Conservation (phyloP, 2,113 vertebrate genomes). For the Orientallactaga bullata region DNA sequence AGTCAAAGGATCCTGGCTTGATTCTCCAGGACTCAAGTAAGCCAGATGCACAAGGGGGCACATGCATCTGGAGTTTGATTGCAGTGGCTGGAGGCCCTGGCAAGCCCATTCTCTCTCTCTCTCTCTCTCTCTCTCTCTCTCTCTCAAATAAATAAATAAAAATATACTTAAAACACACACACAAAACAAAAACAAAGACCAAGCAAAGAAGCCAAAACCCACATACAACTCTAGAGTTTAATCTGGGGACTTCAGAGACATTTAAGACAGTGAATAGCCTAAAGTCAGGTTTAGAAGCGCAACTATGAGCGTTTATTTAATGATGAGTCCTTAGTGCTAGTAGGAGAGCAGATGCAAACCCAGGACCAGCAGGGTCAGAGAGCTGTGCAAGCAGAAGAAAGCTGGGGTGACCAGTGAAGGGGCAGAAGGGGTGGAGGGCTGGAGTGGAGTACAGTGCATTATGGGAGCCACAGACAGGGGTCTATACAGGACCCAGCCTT, state of each 20-base stretch:
- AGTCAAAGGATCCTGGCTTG: too few relatives aligned
- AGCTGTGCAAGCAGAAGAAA: too few relatives aligned
- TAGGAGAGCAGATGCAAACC: fast-evolving
- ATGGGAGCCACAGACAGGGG: background rate
- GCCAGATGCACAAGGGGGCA: too few relatives aligned
- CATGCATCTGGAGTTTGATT: too few relatives aligned
- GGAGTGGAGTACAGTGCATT: background rate
- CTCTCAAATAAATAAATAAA: too few relatives aligned
- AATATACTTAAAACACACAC: too few relatives aligned
- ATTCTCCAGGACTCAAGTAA: too few relatives aligned
- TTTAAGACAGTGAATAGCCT: background rate
- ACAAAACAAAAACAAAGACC: too few relatives aligned
- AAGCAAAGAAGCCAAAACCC: background rate
- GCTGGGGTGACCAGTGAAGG: background rate
- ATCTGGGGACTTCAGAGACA: background rate
- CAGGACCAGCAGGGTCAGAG: background rate
- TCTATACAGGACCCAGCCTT: background rate
- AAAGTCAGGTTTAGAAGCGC: background rate
- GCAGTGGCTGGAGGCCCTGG: too few relatives aligned
- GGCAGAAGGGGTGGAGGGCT: background rate
- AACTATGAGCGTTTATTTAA: background rate
- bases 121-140: too few relatives aligned
- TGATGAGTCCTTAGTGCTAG: fast-evolving
- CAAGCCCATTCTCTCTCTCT: too few relatives aligned
- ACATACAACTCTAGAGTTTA: background rate